These are phyloP conservation scores for Megaptera novaeangliae DNA, from an alignment of 2,113 vertebrate species.

Conservation along the genomic window DNA sequence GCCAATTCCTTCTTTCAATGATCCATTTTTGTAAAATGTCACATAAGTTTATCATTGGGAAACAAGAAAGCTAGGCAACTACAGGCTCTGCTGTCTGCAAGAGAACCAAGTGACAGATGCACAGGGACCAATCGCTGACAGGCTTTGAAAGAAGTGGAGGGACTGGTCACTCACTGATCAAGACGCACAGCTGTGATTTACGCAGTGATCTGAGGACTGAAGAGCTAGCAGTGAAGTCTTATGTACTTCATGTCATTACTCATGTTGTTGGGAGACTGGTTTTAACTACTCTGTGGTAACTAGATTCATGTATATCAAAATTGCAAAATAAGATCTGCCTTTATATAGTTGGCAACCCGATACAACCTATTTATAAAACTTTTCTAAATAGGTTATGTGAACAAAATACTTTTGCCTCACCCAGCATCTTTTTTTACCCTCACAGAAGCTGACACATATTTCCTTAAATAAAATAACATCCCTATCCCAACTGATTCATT, in stretches of 20 bases:
- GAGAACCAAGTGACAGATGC: not conserved
- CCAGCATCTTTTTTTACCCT: not conserved
- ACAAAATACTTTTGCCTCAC: slow-evolving; percentile 23
- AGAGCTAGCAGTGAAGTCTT: not conserved
- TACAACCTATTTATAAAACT: slow-evolving; percentile 11
- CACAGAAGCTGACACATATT: slow-evolving; percentile 10
- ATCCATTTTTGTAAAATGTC: not conserved
- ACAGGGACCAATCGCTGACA: not conserved
- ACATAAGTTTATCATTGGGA: not conserved
- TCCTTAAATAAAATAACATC: slow-evolving; percentile 13
- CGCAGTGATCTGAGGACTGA: not conserved
- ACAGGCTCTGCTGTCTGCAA: not conserved
- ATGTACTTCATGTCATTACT: not conserved
- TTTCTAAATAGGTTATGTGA: slow-evolving; percentile 24
- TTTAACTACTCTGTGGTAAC: not conserved
- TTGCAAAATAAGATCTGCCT: not conserved
- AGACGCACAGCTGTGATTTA: not conserved
- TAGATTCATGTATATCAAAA: not conserved
- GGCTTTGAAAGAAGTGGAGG: not conserved
- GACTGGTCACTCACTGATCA: not conserved
- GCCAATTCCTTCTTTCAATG: not conserved
- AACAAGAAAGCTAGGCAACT: not conserved
- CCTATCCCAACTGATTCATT: not conserved
- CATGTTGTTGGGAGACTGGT: not conserved
- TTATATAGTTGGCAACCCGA: not conserved